Evolutionary conservation across 2,888 invertebrate genomes (phyloP).

Genomic region (Apodemia zela): DNA sequence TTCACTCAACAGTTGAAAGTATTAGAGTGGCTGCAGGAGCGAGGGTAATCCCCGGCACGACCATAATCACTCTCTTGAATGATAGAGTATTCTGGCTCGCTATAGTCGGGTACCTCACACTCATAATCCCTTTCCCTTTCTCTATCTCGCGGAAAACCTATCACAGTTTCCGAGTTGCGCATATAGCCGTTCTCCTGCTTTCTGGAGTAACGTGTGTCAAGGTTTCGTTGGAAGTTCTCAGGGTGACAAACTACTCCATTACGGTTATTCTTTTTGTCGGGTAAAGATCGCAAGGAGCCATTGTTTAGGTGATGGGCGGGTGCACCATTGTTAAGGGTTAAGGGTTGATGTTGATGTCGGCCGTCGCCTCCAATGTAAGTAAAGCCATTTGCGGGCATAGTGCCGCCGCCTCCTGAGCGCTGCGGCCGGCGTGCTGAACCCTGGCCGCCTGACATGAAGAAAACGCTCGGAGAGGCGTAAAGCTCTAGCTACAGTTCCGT

Average conservation of each 20-base stretch:
- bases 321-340: slow-evolving; percentile 75
- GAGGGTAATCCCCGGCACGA: slow-evolving; percentile 58
- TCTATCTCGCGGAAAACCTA: slow-evolving; percentile 59
- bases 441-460: slow-evolving; percentile 85
- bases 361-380: slow-evolving; percentile 86
- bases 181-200: slow-evolving; percentile 77
- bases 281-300: slow-evolving; percentile 72
- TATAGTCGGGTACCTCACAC: slow-evolving; percentile 57
- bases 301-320: slow-evolving; percentile 74
- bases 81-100: slow-evolving; percentile 75
- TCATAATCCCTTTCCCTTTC: slow-evolving; percentile 46
- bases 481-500: slow-evolving; percentile 98
- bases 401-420: slow-evolving; percentile 77
- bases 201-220: slow-evolving; percentile 70
- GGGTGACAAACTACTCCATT: slow-evolving; percentile 69
- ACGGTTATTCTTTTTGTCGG: slow-evolving; percentile 71
- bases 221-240: slow-evolving; percentile 74
- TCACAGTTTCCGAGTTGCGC: slow-evolving; percentile 67
- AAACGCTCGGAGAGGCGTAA: slow-evolving; percentile 93
- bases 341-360: slow-evolving; percentile 73
- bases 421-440: slow-evolving; percentile 72
- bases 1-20: slow-evolving; percentile 76
- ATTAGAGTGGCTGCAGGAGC: slow-evolving; percentile 70
- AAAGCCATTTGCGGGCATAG: slow-evolving; percentile 86
- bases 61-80: slow-evolving; percentile 66